phyloP scores from a whole-genome alignment of 2,888 invertebrate species.

The Orchesellides sinensis region DNA sequence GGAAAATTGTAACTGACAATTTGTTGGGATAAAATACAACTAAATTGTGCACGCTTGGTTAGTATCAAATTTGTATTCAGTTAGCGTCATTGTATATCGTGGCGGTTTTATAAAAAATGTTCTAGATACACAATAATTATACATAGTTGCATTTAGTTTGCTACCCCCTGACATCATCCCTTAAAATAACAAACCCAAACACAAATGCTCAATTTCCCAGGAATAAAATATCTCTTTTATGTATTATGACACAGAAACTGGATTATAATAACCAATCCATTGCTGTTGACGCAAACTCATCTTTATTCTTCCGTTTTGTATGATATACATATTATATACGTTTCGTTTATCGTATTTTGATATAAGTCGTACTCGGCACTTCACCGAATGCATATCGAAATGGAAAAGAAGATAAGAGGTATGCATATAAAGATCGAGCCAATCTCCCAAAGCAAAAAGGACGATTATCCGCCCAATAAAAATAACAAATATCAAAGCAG shows the following conservation, averaged over 20 bases:
- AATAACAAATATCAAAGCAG: conserved; percentile 55
- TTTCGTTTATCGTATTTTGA: too few relatives aligned
- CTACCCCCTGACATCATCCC: conserved; percentile 66
- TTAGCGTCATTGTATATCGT: too few relatives aligned
- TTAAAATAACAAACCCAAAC: conserved; percentile 71
- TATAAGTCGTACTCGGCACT: too few relatives aligned
- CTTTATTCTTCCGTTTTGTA: neutral
- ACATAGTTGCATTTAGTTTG: conserved; percentile 59
- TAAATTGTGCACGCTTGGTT: too few relatives aligned
- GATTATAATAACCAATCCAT: conserved; percentile 58
- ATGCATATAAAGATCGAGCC: conserved; percentile 34
- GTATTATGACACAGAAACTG: conserved; percentile 43
- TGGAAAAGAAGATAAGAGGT: conserved; percentile 13
- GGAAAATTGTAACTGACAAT: conserved; percentile 47
- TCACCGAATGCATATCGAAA: neutral
- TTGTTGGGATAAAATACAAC: neutral
- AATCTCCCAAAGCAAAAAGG: conserved; percentile 61
- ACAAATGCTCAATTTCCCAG: conserved; percentile 69
- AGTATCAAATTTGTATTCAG: too few relatives aligned
- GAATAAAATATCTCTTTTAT: conserved; percentile 29
- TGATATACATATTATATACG: too few relatives aligned
- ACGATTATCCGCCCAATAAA: conserved; percentile 66
- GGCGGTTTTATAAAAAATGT: too few relatives aligned
- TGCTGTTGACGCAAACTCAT: conserved; percentile 6
- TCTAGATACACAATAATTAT: conserved; percentile 50